Evolutionary conservation across 2,113 vertebrate genomes (phyloP).

Genomic region (Arizona elegans): DNA sequence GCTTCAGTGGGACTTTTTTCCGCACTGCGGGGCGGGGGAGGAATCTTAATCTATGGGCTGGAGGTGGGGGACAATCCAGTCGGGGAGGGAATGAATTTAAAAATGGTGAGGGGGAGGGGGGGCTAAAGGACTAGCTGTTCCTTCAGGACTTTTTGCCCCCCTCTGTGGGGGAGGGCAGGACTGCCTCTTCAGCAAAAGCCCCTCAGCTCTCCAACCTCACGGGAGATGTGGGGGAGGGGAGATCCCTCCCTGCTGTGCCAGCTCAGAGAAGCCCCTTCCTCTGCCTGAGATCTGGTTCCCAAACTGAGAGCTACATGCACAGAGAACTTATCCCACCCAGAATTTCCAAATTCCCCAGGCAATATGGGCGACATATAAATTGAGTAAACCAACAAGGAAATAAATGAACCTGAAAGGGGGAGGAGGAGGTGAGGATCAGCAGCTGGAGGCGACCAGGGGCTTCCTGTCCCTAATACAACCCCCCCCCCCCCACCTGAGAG

Average conservation of each 20-base stretch:
- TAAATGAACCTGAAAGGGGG: too few relatives aligned
- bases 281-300: background rate
- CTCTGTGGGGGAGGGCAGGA: background rate
- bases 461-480: background rate
- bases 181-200: background rate
- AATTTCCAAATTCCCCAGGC: background rate
- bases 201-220: background rate
- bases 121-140: background rate
- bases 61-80: background rate
- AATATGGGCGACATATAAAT: too few relatives aligned
- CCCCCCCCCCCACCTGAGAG: background rate
- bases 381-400: too few relatives aligned
- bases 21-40: background rate
- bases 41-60: background rate
- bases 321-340: background rate
- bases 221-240: background rate
- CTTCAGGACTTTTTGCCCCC: background rate
- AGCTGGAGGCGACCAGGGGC: background rate
- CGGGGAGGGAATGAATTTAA: background rate
- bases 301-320: background rate
- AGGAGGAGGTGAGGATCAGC: background rate
- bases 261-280: background rate
- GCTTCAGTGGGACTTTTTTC: background rate
- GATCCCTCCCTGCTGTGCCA: background rate
- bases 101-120: background rate